Evolutionary conservation across 2,113 vertebrate genomes (phyloP), one percentile per base, ranked within the genome.

Genomic region (Hippolais icterina): DNA sequence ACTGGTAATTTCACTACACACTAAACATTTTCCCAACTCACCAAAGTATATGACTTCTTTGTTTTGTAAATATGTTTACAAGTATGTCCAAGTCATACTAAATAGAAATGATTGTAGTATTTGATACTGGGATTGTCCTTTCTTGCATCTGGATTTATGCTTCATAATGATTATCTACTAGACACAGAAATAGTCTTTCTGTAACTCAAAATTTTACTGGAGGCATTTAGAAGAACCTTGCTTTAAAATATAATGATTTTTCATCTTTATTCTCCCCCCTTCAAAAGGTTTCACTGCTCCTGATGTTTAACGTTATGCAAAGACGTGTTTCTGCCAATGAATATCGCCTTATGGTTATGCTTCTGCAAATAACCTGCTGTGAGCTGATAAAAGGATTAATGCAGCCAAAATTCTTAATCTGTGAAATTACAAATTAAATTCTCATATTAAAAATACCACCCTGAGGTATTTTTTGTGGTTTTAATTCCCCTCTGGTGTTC

Each of bases 361-460:
- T 98, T 98, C 98, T 97, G 98, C 98, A 98, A 98, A 98, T 98
- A 98, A 98, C 98, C 99, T 99, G 99, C 99, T 99, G 99, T 98
- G 98, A 98, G 98, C 98, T 99, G 99, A 99, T 99, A 99, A 99
- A 99, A 98, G 99, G 99, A 99, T 99, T 99, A 99, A 99, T 99
- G 98, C 98, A 97, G 97, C 98, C 97, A 98, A 98, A 98, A 99
- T 98, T 98, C 98, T 98, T 99, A 99, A 99, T 99, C 98, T 98
- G 97, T 97, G 98, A 98, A 98, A 99, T 99, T 99, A 99, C 98
- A 99, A 99, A 98, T 98, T 98, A 98, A 98, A 98, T 99, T 98
- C 98, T 98, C 97, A 98, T 98, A 99, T 99, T 99, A 98, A 98
- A 98, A 99, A 98, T 98, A 98, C 98, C 98, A 98, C 98, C 98